phyloP scores from a whole-genome alignment of 64 coral and sea anemone species.

The Platygyra sinensis region DNA sequence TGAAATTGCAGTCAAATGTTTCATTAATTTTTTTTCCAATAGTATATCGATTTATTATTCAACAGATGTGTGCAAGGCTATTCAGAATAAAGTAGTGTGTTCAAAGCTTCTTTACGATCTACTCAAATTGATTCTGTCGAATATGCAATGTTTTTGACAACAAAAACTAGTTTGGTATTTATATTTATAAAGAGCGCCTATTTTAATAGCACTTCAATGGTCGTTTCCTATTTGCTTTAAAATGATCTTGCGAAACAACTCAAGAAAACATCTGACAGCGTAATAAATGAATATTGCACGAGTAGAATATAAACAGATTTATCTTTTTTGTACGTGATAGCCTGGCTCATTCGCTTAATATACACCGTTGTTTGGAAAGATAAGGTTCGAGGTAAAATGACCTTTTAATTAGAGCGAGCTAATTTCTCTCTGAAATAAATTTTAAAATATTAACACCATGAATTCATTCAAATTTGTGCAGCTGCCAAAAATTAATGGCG shows the following conservation, averaged over 20 bases:
- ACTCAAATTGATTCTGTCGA: not conserved
- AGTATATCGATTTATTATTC: not conserved
- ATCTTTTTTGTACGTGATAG: not conserved
- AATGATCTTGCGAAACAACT: not conserved
- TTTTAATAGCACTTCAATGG: not conserved
- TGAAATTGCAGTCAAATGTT: constrained; percentile 10
- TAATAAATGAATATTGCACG: not conserved
- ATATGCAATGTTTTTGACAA: not conserved
- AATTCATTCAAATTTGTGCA: no score
- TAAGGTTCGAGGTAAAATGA: no score
- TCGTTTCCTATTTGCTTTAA: not conserved
- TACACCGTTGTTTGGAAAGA: no score
- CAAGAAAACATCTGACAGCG: not conserved
- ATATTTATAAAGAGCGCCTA: not conserved
- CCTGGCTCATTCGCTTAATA: not conserved
- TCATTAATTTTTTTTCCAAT: not conserved
- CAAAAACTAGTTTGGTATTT: not conserved
- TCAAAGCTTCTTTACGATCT: not conserved
- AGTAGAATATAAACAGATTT: not conserved
- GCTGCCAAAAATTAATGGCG: no score
- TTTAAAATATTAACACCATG: no score
- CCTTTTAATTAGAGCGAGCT: no score
- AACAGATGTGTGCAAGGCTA: not conserved
- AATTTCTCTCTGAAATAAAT: no score
- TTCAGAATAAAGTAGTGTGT: not conserved